A percentile compares a stretch with the other conserved stretches of the same genome.
phyloP scores from a whole-genome alignment of 1,140 invertebrate species.

The Megalopta genalis region DNA sequence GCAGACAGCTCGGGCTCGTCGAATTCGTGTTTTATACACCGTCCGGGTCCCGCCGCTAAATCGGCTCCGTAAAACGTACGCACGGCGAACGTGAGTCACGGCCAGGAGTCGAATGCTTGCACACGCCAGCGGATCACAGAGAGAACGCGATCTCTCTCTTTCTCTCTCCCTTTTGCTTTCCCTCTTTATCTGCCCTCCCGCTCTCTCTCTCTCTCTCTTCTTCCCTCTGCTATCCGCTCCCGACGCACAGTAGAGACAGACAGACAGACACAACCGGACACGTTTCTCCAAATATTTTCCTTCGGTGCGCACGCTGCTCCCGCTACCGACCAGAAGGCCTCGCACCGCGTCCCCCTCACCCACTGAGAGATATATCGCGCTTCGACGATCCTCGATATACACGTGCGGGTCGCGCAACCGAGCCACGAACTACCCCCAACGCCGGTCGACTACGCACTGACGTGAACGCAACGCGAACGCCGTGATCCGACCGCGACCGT shows the following conservation, averaged over 20 bases:
- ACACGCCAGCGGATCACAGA: constrained; percentile 38
- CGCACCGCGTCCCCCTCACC: not conserved
- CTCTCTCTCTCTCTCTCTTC: too few species aligned
- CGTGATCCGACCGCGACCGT: constrained; percentile 24
- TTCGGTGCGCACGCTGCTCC: constrained; percentile 14
- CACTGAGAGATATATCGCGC: constrained; percentile 17
- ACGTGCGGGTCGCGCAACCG: constrained; percentile 20
- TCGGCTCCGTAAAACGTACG: constrained; percentile 52
- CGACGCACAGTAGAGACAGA: not conserved
- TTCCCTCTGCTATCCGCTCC: not conserved
- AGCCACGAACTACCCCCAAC: constrained; percentile 42
- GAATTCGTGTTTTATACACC: constrained; percentile 5
- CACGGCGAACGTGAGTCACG: constrained; percentile 39
- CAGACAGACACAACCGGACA: constrained; percentile 9
- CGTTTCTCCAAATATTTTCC: constrained; percentile 47
- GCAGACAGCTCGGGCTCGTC: not conserved
- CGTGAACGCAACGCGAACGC: constrained; percentile 49
- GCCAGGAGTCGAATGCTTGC: constrained; percentile 12
- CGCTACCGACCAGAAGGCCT: not conserved
- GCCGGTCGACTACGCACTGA: constrained; percentile 64
- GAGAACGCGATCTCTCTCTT: not conserved
- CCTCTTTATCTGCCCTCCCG: too few species aligned
- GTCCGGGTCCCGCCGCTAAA: constrained; percentile 44
- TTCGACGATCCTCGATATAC: constrained; percentile 10
- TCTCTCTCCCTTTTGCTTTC: too few species aligned